Evolutionary conservation across 2,113 vertebrate genomes (phyloP).

Genomic region (Neopipo cinnamomea): DNA sequence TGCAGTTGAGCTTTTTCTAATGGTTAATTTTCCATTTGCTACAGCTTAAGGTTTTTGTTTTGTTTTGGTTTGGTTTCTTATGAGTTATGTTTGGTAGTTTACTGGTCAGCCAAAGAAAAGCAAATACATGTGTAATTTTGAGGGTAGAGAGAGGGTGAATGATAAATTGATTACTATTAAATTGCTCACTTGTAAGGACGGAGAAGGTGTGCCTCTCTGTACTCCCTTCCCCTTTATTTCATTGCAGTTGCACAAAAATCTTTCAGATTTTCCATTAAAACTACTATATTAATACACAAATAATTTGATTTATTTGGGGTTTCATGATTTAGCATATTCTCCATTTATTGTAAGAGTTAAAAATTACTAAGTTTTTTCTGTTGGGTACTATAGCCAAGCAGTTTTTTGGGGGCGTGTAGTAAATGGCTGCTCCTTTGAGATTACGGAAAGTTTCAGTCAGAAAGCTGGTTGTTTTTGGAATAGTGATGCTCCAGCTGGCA

Average conservation of each 20-base stretch:
- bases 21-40: constrained; percentile 25
- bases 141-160: neutral
- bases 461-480: neutral
- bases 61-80: neutral
- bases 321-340: neutral
- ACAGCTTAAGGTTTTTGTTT: neutral
- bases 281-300: neutral
- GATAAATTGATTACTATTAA: neutral
- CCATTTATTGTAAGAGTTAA: neutral
- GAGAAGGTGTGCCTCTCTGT: neutral
- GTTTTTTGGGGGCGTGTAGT: neutral
- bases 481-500: neutral
- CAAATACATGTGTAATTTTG: neutral
- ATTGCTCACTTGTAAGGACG: neutral
- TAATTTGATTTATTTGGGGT: neutral
- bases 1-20: neutral
- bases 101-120: constrained; percentile 30
- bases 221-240: neutral
- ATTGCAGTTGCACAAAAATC: neutral
- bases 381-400: neutral
- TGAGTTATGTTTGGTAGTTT: constrained; percentile 39
- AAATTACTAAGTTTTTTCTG: constrained; percentile 3
- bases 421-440: neutral
- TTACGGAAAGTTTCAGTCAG: neutral
- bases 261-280: neutral